A percentile compares a stretch with the other conserved stretches of the same genome.
phyloP scores from a whole-genome alignment of 2,113 vertebrate species.

The Microcebus jonahi region DNA sequence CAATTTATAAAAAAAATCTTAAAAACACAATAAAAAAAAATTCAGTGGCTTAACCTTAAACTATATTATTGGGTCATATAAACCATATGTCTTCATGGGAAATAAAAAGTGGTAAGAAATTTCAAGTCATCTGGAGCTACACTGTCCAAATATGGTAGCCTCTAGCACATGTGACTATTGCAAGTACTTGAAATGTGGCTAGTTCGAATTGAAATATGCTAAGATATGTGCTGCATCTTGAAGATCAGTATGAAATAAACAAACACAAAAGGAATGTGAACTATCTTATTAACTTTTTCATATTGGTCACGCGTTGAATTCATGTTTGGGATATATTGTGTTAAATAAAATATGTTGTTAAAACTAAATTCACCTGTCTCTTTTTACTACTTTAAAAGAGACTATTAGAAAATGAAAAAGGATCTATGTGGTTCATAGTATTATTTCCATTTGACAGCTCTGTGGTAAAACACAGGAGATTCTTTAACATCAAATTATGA shows the following conservation, averaged over 20 bases:
- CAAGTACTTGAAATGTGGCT: not conserved
- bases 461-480: not conserved
- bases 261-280: not conserved
- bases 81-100: not conserved
- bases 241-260: not conserved
- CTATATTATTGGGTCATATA: not conserved
- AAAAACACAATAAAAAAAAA: not conserved
- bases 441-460: not conserved
- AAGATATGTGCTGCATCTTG: not conserved
- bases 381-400: not conserved
- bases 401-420: not conserved
- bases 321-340: not conserved
- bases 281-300: not conserved
- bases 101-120: not conserved
- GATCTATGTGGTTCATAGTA: not conserved
- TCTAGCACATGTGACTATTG: not conserved
- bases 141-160: not conserved
- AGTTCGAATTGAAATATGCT: not conserved
- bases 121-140: not conserved
- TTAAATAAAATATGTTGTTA: not conserved
- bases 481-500: not conserved
- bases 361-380: not conserved
- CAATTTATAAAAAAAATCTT: not conserved
- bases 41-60: not conserved
- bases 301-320: not conserved